A percentile compares a stretch with the other conserved stretches of the same genome.
Conservation (phyloP, 2,113 vertebrate species). For the Pan paniscus region DNA sequence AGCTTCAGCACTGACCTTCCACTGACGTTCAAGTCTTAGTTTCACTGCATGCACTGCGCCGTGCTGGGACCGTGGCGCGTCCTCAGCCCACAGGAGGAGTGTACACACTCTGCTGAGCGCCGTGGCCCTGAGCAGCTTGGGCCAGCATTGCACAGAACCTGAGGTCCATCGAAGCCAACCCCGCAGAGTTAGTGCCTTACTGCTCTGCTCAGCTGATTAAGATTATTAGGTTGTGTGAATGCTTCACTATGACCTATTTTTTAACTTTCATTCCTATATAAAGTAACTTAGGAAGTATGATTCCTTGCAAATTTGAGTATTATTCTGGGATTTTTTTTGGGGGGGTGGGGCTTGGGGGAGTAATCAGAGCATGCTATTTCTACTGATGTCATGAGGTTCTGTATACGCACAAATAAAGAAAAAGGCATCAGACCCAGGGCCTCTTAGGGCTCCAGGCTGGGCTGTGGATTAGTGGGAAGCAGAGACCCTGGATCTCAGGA, state of each 20-base stretch:
- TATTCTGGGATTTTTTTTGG: accelerated
- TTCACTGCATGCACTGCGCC: too few relatives aligned
- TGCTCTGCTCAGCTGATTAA: too few relatives aligned
- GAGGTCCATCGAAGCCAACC: background rate
- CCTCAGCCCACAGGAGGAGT: background rate
- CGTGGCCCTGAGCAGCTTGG: too few relatives aligned
- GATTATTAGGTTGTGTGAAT: accelerated
- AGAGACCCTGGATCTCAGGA: background rate
- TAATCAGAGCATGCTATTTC: background rate
- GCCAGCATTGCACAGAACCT: background rate
- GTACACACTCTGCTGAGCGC: too few relatives aligned
- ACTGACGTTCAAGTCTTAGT: background rate
- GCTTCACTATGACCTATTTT: background rate
- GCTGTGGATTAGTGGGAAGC: too few relatives aligned
- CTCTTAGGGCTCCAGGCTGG: background rate
- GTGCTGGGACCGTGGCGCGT: too few relatives aligned
- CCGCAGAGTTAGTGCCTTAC: accelerated
- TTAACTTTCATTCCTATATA: background rate
- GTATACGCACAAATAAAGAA: background rate
- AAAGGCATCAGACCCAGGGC: background rate
- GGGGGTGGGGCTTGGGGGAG: too few relatives aligned
- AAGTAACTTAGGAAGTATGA: background rate
- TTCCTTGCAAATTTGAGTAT: background rate
- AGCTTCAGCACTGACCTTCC: constrained; percentile 20
- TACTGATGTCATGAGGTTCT: background rate